Percentiles rank a stretch among this genome's conserved stretches.
These are phyloP conservation scores for Elegia similella DNA, from an alignment of 2,888 invertebrate genomes.

Conservation along the genomic window DNA sequence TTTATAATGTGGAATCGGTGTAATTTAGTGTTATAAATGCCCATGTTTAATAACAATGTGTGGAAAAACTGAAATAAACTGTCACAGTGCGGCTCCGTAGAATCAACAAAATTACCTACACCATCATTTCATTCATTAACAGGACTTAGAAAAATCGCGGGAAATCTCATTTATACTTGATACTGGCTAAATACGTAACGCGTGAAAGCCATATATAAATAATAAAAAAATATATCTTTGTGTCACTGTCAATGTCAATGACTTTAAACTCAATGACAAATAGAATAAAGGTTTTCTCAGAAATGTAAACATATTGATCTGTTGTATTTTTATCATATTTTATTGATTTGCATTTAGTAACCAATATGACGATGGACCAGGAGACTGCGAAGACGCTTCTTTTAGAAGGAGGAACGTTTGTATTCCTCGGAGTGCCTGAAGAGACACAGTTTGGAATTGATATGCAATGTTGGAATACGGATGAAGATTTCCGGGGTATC, in stretches of 20 bases:
- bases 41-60: no score
- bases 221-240: no score
- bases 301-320: slow-evolving; percentile 59
- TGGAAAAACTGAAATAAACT: no score
- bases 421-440: slow-evolving; percentile 92
- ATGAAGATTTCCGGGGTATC: slow-evolving; percentile 95
- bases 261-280: slow-evolving; percentile 16
- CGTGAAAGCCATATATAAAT: no score
- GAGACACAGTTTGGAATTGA: slow-evolving; percentile 99
- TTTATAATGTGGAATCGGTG: no score
- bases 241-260: background rate
- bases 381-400: slow-evolving; percentile 88
- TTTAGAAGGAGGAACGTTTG: slow-evolving; percentile 90
- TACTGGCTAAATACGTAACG: no score
- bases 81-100: no score
- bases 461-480: slow-evolving; percentile 90
- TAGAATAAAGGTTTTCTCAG: slow-evolving; percentile 27
- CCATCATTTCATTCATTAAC: no score
- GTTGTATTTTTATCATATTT: slow-evolving; percentile 43
- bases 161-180: no score
- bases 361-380: slow-evolving; percentile 84
- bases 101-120: no score
- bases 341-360: slow-evolving; percentile 35
- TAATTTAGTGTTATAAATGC: no score
- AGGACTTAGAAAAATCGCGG: no score